These are phyloP conservation scores for Hydrochoerus hydrochaeris DNA, from an alignment of 2,113 vertebrate genomes.

Conservation along the genomic window DNA sequence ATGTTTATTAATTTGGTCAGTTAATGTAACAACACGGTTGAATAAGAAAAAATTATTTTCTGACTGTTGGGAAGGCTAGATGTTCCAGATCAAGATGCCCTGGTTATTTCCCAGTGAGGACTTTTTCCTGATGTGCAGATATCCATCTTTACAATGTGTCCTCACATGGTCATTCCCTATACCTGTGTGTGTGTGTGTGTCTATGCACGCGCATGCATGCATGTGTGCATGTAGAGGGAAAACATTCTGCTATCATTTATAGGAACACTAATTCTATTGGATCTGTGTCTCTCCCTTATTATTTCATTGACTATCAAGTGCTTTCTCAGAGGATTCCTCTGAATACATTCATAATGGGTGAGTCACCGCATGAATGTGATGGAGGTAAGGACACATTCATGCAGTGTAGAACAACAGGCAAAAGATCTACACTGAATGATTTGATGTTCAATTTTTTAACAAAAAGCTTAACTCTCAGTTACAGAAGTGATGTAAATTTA, in stretches of 20 bases:
- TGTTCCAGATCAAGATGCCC: not conserved
- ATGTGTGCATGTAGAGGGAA: no score
- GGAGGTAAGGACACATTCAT: no score
- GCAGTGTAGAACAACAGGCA: not conserved
- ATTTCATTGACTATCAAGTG: not conserved
- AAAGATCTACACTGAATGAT: not conserved
- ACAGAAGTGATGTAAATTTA: not conserved
- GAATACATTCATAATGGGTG: not conserved
- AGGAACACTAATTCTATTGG: not conserved
- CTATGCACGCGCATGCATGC: no score
- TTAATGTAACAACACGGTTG: not conserved
- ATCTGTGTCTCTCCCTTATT: not conserved
- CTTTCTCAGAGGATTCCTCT: not conserved
- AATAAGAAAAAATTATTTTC: not conserved
- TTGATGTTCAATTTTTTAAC: not conserved
- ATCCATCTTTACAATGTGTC: not conserved
- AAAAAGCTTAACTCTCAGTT: not conserved
- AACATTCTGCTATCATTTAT: not conserved
- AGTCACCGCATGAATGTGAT: not conserved
- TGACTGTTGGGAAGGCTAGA: not conserved
- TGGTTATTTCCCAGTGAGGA: not conserved
- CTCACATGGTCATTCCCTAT: not conserved
- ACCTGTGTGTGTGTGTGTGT: no score
- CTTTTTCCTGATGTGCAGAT: not conserved
- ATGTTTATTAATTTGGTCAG: not conserved